Evolutionary conservation across 2,797 vertebrate species (phyloP).

Genomic region (Eulemur coronatus): DNA sequence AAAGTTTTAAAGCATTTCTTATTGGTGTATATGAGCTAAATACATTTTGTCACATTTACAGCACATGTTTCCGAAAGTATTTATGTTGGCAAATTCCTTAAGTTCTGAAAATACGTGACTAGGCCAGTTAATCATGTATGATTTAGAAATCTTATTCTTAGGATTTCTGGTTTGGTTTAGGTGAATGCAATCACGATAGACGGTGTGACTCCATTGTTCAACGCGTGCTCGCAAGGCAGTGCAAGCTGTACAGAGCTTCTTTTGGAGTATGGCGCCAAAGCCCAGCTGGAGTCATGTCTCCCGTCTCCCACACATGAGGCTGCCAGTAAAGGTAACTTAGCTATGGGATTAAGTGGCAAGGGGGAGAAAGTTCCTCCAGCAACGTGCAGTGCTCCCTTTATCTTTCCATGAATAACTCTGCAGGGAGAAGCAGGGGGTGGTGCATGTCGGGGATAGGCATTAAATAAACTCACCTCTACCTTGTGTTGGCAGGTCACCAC

Average conservation of each 20-base stretch:
- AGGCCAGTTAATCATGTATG: fast-evolving
- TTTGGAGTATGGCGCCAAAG: slow-evolving; percentile 92
- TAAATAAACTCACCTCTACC: not conserved
- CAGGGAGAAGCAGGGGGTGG: no score
- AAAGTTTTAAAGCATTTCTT: not conserved
- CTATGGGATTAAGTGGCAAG: not conserved
- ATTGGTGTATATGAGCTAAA: not conserved
- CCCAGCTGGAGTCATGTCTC: slow-evolving; percentile 90
- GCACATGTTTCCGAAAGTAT: not conserved
- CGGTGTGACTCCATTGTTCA: slow-evolving; percentile 94
- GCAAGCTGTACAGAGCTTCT: slow-evolving; percentile 91
- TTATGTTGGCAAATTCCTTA: not conserved
- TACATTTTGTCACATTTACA: not conserved
- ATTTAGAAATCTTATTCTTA: not conserved
- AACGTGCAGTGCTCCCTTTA: not conserved
- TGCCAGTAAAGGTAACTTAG: slow-evolving; percentile 91
- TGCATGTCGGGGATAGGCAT: fast-evolving
- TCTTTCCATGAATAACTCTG: not conserved
- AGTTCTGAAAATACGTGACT: not conserved
- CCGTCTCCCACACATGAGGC: slow-evolving; percentile 95
- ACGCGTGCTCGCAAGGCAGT: slow-evolving; percentile 93
- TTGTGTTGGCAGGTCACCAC: slow-evolving; percentile 90
- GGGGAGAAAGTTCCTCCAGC: not conserved
- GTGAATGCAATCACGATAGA: slow-evolving; percentile 95
- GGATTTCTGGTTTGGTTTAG: slow-evolving; percentile 81